Percentiles rank a stretch among this genome's conserved stretches.
Evolutionary conservation across 2,888 invertebrate species (phyloP).

Genomic region (Disparrhopalites patrizii): DNA sequence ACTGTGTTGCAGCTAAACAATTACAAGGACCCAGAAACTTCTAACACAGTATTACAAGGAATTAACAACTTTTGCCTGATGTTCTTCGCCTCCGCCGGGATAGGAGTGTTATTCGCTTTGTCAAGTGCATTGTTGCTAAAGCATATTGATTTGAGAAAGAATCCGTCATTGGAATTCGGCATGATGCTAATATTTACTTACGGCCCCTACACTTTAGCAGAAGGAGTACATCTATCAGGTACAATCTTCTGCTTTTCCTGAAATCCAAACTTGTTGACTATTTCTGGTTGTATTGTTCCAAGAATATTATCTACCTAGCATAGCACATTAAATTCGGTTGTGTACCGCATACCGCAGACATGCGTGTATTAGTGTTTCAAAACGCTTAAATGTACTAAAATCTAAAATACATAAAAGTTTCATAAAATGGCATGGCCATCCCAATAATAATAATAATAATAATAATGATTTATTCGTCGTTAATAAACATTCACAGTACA

Average conservation of each 20-base stretch:
- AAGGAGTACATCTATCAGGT: slow-evolving; percentile 92
- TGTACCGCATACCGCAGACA: too few relatives aligned
- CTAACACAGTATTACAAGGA: slow-evolving; percentile 77
- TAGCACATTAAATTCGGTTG: too few relatives aligned
- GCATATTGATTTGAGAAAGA: slow-evolving; percentile 91
- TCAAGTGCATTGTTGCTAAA: slow-evolving; percentile 88
- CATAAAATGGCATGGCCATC: background rate
- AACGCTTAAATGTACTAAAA: background rate
- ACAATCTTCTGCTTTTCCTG: too few relatives aligned
- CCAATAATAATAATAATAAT: background rate
- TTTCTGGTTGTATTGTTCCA: background rate
- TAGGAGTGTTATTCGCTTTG: slow-evolving; percentile 91
- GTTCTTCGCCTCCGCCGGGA: slow-evolving; percentile 97
- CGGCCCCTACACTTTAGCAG: slow-evolving; percentile 95
- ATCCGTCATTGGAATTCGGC: slow-evolving; percentile 96
- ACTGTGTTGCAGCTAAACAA: slow-evolving; percentile 50
- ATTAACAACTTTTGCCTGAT: slow-evolving; percentile 85
- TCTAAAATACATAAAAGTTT: background rate
- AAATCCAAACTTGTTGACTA: too few relatives aligned
- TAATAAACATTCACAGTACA: too few relatives aligned
- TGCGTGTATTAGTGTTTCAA: too few relatives aligned
- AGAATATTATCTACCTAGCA: too few relatives aligned
- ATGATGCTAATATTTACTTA: slow-evolving; percentile 98
- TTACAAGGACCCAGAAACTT: slow-evolving; percentile 58
- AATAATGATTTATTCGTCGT: too few relatives aligned